These are phyloP conservation scores for Phalacrocorax pelagicus DNA, from an alignment of 2,113 vertebrate genomes.

Conservation along the genomic window DNA sequence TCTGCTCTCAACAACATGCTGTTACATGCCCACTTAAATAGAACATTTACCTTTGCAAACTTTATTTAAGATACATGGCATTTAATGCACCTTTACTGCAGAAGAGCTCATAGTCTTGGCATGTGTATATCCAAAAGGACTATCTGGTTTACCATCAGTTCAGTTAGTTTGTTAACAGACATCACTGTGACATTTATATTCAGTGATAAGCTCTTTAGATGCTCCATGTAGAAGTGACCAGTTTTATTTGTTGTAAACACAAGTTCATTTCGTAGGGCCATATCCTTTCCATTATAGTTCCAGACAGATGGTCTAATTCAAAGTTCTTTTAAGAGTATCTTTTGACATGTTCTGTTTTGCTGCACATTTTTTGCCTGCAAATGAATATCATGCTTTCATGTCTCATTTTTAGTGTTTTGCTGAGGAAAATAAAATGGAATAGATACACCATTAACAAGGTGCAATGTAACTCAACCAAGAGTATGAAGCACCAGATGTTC, in stretches of 20 bases:
- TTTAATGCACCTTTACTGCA: not conserved
- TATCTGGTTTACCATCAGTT: not conserved
- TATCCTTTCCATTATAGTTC: slow-evolving; percentile 35
- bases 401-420: slow-evolving; percentile 29
- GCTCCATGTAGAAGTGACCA: not conserved
- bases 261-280: not conserved
- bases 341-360: not conserved
- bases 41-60: not conserved
- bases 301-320: slow-evolving; percentile 51
- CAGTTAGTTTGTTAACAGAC: not conserved
- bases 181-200: not conserved
- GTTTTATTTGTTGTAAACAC: not conserved
- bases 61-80: not conserved
- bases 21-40: not conserved
- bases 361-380: not conserved
- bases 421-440: slow-evolving; percentile 13
- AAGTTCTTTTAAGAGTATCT: slow-evolving; percentile 48
- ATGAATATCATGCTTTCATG: slow-evolving; percentile 14
- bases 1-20: not conserved
- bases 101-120: not conserved
- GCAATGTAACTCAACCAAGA: not conserved
- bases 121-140: not conserved
- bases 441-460: slow-evolving; percentile 27
- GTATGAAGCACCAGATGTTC: not conserved
- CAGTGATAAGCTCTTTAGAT: not conserved